phyloP scores from a whole-genome alignment of 2,888 invertebrate genomes.

The Lamellibrachia columna region DNA sequence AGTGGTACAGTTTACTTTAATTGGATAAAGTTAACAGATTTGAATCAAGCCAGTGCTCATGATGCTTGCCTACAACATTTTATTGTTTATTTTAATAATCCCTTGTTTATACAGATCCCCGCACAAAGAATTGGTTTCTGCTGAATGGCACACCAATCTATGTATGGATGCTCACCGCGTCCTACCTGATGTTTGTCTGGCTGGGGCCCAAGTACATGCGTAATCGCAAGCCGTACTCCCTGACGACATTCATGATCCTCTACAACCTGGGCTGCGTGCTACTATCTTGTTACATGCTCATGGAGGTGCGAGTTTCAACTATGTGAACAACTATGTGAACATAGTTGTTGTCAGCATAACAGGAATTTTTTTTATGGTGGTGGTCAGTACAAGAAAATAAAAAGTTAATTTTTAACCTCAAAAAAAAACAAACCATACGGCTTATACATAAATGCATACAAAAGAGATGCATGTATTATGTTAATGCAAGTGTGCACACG shows the following conservation, averaged over 20 bases:
- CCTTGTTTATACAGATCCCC: conserved; percentile 53
- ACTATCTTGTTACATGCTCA: conserved; percentile 84
- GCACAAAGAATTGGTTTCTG: conserved; percentile 60
- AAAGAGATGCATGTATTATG: too few species aligned
- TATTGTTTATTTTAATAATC: conserved; percentile 24
- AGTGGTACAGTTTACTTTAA: neutral
- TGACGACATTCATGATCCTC: conserved; percentile 80
- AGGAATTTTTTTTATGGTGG: too few species aligned
- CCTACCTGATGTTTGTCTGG: conserved; percentile 71
- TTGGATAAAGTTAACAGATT: neutral
- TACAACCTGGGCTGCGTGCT: conserved; percentile 87
- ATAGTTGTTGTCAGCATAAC: too few species aligned
- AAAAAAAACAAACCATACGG: too few species aligned
- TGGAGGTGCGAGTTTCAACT: conserved; percentile 72
- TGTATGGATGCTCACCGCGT: conserved; percentile 55
- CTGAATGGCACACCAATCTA: conserved; percentile 56
- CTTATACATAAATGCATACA: too few species aligned
- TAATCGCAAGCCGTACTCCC: conserved; percentile 77
- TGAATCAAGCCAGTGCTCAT: neutral
- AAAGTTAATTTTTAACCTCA: too few species aligned
- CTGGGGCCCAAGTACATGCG: conserved; percentile 84
- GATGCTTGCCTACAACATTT: neutral
- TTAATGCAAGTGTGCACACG: too few species aligned
- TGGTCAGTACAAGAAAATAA: too few species aligned
- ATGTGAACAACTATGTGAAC: neutral